phyloP scores from a whole-genome alignment of 2,888 invertebrate species.

The Chrysina gloriosa region DNA sequence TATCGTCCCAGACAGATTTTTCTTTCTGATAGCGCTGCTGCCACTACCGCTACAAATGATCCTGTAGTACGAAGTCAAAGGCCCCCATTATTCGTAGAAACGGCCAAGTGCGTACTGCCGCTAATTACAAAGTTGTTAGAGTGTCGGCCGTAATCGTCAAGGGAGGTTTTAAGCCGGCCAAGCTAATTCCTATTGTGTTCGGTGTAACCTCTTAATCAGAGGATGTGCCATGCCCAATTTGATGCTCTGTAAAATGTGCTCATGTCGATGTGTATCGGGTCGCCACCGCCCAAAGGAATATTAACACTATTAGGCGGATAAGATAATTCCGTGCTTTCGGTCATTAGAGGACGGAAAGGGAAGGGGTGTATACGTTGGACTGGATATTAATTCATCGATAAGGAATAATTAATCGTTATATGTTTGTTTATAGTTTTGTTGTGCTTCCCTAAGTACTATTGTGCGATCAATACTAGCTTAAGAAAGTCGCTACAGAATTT shows the following conservation, averaged over 20 bases:
- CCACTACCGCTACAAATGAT: no score
- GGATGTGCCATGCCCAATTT: constrained; percentile 7
- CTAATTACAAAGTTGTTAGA: constrained; percentile 25
- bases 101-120: not conserved
- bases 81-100: constrained; percentile 9
- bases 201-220: constrained; percentile 19
- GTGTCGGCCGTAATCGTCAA: constrained; percentile 12
- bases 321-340: not conserved
- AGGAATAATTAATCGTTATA: no score
- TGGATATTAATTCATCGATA: no score
- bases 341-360: no score
- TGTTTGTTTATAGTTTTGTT: no score
- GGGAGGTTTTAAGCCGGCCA: constrained; percentile 25
- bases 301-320: constrained; percentile 1
- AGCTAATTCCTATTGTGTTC: constrained; percentile 20
- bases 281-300: not conserved
- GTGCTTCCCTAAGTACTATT: no score
- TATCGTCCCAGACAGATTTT: no score
- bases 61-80: not conserved
- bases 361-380: no score
- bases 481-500: no score
- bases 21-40: no score
- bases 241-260: constrained; percentile 3
- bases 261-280: constrained; percentile 1
- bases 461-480: no score